Evolutionary conservation across 2,888 invertebrate species (phyloP), one percentile per base, ranked within the genome.

Genomic region (Clusia tigrina): DNA sequence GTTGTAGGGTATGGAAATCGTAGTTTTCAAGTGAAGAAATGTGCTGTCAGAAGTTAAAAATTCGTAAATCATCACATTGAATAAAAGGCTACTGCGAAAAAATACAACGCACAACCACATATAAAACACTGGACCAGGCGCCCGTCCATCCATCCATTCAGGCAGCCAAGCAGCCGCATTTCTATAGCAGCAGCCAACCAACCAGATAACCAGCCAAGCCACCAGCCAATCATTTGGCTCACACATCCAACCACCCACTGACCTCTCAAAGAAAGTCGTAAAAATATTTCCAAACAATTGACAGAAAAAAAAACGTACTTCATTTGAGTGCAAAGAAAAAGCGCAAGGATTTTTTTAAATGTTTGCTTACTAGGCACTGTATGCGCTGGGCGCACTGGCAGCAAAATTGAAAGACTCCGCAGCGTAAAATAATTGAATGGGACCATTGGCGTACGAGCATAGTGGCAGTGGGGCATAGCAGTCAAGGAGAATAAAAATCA

Each of bases 11-110:
- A 32, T 32, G 12, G 32, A 48, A 48, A 48, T 48, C 48, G 48
- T 20, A 48, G 22, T 48, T 48, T 20, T 48, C 48, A 48, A 20
- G 48, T 48, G 48, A 48, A 48, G 48, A 20, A 48, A 48, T 48
- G 12, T 55, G 64, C 65, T 67, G 68, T 62, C 67, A 64, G 38
- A 65, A 67, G 65, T 65, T 62, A 69, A 67, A 67, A 65, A 67
- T 67, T 62, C 67, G 65, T 69, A 69, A 69, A 69, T 69, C 69
- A 67, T 60, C 66, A 62, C 64, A 54, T 63, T 64, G 57, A 66
- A 64, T 68, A 64, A 66, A 63, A 60, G 20, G 46, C 42, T n/a
- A 53, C 32, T 22, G 48, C 6, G 48, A 3, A 48, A 5, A 48
- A 48, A 48, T 20, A 48, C 22, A 6, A 6, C 22, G 20, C 22